phyloP scores from a whole-genome alignment of 2,113 vertebrate species.

The Sinocyclocheilus grahami region DNA sequence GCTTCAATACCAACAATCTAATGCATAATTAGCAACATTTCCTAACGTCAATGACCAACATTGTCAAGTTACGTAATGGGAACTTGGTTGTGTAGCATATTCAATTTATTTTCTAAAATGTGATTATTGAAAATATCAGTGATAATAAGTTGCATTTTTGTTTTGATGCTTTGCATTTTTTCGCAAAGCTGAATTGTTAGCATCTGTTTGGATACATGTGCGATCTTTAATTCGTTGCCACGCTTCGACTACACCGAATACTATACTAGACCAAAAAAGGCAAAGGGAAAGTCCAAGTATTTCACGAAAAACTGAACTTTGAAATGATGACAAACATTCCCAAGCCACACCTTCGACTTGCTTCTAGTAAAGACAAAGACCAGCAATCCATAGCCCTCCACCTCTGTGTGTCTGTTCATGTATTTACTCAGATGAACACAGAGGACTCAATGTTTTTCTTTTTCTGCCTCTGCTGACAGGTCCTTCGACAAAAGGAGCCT shows the following conservation, averaged over 20 bases:
- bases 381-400: slow-evolving; percentile 6
- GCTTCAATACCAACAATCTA: background rate
- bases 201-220: background rate
- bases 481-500: slow-evolving; percentile 51
- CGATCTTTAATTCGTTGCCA: slow-evolving; percentile 11
- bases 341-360: slow-evolving; percentile 16
- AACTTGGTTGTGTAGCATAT: background rate
- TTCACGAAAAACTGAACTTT: slow-evolving; percentile 14
- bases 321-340: slow-evolving; percentile 8
- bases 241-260: slow-evolving; percentile 4
- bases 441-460: slow-evolving; percentile 53
- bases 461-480: slow-evolving; percentile 52
- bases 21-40: background rate
- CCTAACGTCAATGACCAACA: background rate
- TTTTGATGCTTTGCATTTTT: background rate
- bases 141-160: background rate
- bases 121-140: background rate
- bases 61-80: background rate
- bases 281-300: slow-evolving; percentile 16
- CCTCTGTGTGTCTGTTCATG: slow-evolving; percentile 12
- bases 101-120: background rate
- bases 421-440: slow-evolving; percentile 50
- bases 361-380: slow-evolving; percentile 12
- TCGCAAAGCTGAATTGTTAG: background rate
- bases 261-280: slow-evolving; percentile 5